These are phyloP conservation scores for Callocephalon fimbriatum DNA, from an alignment of 2,113 vertebrate species.

Conservation along the genomic window DNA sequence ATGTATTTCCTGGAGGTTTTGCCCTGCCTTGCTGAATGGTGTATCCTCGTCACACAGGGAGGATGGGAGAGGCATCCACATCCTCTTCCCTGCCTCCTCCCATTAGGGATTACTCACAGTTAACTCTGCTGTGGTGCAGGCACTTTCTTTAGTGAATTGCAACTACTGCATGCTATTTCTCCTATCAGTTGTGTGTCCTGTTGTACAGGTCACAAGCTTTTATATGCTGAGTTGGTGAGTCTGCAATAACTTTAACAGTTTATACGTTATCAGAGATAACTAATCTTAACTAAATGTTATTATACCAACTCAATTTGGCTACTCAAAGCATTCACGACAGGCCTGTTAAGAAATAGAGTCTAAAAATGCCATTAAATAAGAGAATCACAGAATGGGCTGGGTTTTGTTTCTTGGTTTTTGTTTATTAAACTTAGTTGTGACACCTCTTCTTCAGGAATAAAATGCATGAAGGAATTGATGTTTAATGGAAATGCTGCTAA, in stretches of 20 bases:
- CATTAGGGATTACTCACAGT: background rate
- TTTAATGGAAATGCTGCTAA: background rate
- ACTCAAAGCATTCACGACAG: background rate
- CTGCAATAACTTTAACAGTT: background rate
- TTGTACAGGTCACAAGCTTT: background rate
- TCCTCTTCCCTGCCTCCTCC: slow-evolving; percentile 54
- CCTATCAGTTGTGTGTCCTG: background rate
- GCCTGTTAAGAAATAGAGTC: background rate
- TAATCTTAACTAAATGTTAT: background rate
- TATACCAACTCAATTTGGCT: background rate
- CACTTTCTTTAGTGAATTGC: background rate
- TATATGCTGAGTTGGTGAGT: background rate
- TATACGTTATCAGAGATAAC: background rate
- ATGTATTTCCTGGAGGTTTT: slow-evolving; percentile 57
- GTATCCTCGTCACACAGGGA: background rate
- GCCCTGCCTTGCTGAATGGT: background rate
- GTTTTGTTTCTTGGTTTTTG: background rate
- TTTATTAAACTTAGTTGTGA: background rate
- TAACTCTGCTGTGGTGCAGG: background rate
- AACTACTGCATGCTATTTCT: accelerated
- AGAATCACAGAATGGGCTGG: background rate
- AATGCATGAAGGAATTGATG: background rate
- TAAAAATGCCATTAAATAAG: background rate
- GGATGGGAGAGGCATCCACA: slow-evolving; percentile 62
- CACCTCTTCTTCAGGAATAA: background rate